Conservation (phyloP, 2,888 invertebrate genomes). For the Mythimna impura region DNA sequence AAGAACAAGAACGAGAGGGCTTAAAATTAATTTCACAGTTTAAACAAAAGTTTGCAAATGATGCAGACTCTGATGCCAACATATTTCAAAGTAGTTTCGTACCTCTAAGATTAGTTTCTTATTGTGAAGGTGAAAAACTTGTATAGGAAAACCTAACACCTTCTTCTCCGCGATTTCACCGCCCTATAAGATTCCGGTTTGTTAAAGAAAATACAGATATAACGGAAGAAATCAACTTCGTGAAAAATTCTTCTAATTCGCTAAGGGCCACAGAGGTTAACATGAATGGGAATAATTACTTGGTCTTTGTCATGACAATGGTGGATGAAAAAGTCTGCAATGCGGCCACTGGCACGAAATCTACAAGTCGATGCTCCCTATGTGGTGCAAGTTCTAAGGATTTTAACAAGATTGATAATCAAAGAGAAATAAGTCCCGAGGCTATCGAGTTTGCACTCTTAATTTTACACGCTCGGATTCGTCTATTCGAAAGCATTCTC, state of each 20-base stretch:
- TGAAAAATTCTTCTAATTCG: no score
- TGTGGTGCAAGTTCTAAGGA: conserved; percentile 9
- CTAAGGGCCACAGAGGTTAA: no score
- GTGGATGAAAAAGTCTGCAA: conserved; percentile 11
- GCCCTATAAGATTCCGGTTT: no score
- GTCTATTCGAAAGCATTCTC: background rate
- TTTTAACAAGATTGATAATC: no score
- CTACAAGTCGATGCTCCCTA: conserved; percentile 1
- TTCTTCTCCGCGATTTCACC: no score
- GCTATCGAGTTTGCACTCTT: background rate
- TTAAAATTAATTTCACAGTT: background rate
- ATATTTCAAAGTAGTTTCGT: conserved; percentile 6
- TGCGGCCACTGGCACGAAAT: conserved; percentile 4
- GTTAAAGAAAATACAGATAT: no score
- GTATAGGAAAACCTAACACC: background rate
- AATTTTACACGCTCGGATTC: conserved; percentile 9
- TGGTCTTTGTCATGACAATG: background rate
- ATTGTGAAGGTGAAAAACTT: background rate
- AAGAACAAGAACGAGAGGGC: background rate
- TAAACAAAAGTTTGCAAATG: background rate
- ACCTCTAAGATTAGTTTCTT: background rate
- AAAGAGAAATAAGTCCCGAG: background rate
- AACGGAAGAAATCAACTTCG: no score
- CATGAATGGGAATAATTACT: no score
- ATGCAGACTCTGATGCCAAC: conserved; percentile 4